Conservation (phyloP, 2,888 invertebrate species). For the Colostygia pectinataria region DNA sequence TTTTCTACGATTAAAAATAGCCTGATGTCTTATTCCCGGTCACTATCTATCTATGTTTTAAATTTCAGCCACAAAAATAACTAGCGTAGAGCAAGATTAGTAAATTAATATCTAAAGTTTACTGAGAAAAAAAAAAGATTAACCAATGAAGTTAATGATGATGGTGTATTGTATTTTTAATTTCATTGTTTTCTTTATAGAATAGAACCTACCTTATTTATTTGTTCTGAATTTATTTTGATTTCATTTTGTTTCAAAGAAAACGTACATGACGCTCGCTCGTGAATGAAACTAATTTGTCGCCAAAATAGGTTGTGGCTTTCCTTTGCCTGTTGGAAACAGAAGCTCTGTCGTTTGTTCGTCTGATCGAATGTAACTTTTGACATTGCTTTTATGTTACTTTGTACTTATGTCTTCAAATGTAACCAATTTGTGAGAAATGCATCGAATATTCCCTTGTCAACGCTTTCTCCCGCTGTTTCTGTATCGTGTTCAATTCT, state of each 20-base stretch:
- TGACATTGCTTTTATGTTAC: background rate
- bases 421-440: conserved; percentile 7
- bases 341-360: background rate
- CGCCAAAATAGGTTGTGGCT: background rate
- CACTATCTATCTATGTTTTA: no score
- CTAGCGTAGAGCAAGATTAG: no score
- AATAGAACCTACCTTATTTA: no score
- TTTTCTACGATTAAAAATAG: no score
- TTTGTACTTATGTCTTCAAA: background rate
- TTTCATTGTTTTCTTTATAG: no score
- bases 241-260: no score
- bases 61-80: no score
- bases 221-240: background rate
- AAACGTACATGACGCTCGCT: background rate
- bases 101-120: no score
- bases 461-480: conserved; percentile 8
- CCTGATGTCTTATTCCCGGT: no score
- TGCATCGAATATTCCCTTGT: background rate
- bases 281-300: background rate
- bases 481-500: conserved; percentile 4
- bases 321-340: background rate
- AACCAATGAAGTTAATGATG: no score
- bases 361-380: background rate
- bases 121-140: no score
- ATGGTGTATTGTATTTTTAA: no score